Evolutionary conservation across 2,888 invertebrate species (phyloP), one percentile per base, ranked within the genome.

Genomic region (Caenorhabditis zanzibari): DNA sequence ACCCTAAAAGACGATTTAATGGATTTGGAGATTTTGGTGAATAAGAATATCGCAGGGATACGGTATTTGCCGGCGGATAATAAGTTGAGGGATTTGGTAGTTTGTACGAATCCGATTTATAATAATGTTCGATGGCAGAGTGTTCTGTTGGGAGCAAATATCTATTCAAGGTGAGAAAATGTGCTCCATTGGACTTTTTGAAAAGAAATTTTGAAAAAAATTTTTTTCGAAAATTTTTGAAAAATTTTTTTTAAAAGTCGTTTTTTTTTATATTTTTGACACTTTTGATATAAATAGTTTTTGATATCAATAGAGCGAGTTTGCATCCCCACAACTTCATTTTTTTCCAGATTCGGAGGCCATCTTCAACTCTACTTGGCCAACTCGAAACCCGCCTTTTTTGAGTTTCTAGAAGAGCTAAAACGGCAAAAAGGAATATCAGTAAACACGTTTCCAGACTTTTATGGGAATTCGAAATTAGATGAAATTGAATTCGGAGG

Each of bases 1-100:
- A 52, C 58, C 12, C 71, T 79, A 0, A 41, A 56, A 9, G 54
- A 56, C 24, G 79, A 79, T n/a, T 22, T 79, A 14, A 28, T 49
- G 63, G 58, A 79, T 35, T 54, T 79, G 44, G 71, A 79, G 64
- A 63, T 79, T 64, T 41, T 71, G 16, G 79, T 79, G 47, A 79
- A 79, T n/a, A n/a, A 59, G 16, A 64, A 79, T 56, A 71, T 64
- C n/a, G 79, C 64, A 0, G 41, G 49, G 22, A 79, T 79, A 47
- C 63, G 64, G n/a, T 79, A 79, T 35, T 7, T 71, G 44, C 79
- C 79, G 5, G 79, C 79, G 6, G 79, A 79, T 35, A 64, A 71
- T 16, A 54, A 28, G 52, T 44, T 12, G 19, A 54, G 71, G 19
- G 79, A 79, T 32, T 28, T 79, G 28, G 79, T 79, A 0, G 71